Base-by-base conservation (phyloP, 2,888 invertebrate genomes). In the Parnassius smintheus region DNA sequence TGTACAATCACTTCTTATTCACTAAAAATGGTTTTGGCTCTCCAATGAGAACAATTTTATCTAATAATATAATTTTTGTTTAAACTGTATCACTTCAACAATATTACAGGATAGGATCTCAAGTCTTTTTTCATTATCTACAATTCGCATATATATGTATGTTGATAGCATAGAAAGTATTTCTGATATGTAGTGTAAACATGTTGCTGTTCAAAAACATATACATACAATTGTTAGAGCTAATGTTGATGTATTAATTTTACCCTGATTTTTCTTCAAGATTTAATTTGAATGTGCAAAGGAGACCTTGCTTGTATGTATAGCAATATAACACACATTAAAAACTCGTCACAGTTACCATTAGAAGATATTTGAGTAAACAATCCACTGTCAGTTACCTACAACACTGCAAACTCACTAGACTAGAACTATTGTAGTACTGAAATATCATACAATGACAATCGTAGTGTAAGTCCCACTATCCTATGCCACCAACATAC, bases 111-210 rank as follows among this genome's bases (percentile, higher is more conserved):
- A 45, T 64, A 64, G 52, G 56, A 69, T 74, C 78, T 74, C 72
- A 78, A 82, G 86, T 86, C 82, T 85, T 85, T 82, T 76, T 76
- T 80, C 70, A 71, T 75, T 78, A 75, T 76, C 73, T 77, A 78
- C 71, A 72, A 67, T 72, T 72, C 67, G 67, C 54, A 65, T 49
- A 60, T 18, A 74, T 75, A 78, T 18, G 74, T 75, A 78, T 80
- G 76, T 78, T 78, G 79, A 80, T 81, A 77, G 79, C 78, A 76
- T 80, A 75, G 73, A 71, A 65, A 57, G 62, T 65, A 58, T 68
- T 56, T 69, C 68, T 81, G 83, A 83, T 84, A 82, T 83, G 85
- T 82, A 76, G 70, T 77, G 73, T 68, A 69, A 71, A 42, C n/a
- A 9, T 7, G 49, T 13, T 49, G 13, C 49, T 9, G 13, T 9